Percentiles rank a stretch among this genome's conserved stretches.
Evolutionary conservation across 1,140 invertebrate genomes (phyloP).

Genomic region (Cecropterus lyciades): DNA sequence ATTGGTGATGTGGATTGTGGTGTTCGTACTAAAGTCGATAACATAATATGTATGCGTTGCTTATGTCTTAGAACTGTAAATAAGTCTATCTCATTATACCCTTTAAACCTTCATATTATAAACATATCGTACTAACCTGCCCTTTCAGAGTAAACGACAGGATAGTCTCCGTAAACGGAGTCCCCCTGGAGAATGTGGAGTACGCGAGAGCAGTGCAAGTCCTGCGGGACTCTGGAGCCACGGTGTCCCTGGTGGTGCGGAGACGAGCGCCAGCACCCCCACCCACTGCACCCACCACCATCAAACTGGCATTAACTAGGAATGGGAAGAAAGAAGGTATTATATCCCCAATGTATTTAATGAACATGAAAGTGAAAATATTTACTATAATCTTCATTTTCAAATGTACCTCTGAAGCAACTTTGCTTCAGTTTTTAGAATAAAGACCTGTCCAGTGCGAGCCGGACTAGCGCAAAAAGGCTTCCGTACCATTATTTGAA

Average conservation of each 20-base stretch:
- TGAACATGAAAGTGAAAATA: not conserved
- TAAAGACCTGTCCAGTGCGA: too few species aligned
- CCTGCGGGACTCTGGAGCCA: conserved; percentile 93
- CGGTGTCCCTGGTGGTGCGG: conserved; percentile 95
- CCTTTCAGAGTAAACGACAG: conserved; percentile 96
- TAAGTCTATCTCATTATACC: too few species aligned
- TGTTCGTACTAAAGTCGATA: too few species aligned
- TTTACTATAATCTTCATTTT: too few species aligned
- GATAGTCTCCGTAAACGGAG: conserved; percentile 98
- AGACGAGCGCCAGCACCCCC: conserved; percentile 87
- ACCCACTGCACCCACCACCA: conserved; percentile 87
- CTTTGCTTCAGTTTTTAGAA: too few species aligned
- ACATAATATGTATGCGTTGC: too few species aligned
- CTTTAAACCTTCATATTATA: too few species aligned
- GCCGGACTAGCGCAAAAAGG: too few species aligned
- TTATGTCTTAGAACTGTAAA: too few species aligned
- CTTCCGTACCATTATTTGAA: too few species aligned
- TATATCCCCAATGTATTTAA: not conserved
- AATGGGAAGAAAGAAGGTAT: conserved; percentile 97
- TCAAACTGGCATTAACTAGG: conserved; percentile 93
- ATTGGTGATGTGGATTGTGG: too few species aligned
- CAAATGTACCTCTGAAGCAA: too few species aligned
- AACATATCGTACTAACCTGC: not conserved
- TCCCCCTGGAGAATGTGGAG: conserved; percentile 98
- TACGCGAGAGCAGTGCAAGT: conserved; percentile 97